These are phyloP conservation scores for Rhinophrynus dorsalis DNA, from an alignment of 2,797 vertebrate genomes.

Conservation along the genomic window DNA sequence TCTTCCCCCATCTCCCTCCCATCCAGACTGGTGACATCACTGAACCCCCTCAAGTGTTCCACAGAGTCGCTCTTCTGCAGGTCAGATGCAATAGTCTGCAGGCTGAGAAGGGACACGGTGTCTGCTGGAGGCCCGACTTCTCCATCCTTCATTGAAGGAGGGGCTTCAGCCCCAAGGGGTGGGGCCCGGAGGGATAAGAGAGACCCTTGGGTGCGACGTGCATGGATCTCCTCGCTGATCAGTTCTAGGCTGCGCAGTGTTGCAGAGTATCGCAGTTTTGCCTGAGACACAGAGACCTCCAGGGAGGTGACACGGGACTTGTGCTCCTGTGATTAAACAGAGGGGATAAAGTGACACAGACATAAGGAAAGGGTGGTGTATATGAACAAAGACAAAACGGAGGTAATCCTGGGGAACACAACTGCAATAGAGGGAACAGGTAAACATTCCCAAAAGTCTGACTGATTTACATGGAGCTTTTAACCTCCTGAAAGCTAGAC, in stretches of 20 bases:
- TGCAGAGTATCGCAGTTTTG: slow-evolving; percentile 85
- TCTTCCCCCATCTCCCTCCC: slow-evolving; percentile 57
- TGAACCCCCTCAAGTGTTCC: slow-evolving; percentile 78
- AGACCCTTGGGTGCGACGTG: slow-evolving; percentile 62
- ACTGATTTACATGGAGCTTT: no score
- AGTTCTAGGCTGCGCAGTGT: slow-evolving; percentile 87
- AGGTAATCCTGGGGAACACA: no score
- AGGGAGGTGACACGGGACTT: slow-evolving; percentile 83
- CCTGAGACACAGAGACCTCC: slow-evolving; percentile 80
- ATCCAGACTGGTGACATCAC: slow-evolving; percentile 73
- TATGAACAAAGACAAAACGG: no score
- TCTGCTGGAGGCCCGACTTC: slow-evolving; percentile 73
- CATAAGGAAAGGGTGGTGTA: no score
- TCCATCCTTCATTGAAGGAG: slow-evolving; percentile 65
- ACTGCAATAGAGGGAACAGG: no score
- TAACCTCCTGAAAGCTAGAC: no score
- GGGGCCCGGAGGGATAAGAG: slow-evolving; percentile 67
- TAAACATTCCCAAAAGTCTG: no score
- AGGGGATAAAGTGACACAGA: no score
- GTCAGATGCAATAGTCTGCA: slow-evolving; percentile 86
- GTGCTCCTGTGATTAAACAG: slow-evolving; percentile 75
- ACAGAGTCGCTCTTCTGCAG: slow-evolving; percentile 88
- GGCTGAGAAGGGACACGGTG: slow-evolving; percentile 79
- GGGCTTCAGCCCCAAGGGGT: slow-evolving; percentile 77
- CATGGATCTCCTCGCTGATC: slow-evolving; percentile 94